Base-by-base conservation (phyloP, 2,113 vertebrate species). In the Ovibos moschatus region DNA sequence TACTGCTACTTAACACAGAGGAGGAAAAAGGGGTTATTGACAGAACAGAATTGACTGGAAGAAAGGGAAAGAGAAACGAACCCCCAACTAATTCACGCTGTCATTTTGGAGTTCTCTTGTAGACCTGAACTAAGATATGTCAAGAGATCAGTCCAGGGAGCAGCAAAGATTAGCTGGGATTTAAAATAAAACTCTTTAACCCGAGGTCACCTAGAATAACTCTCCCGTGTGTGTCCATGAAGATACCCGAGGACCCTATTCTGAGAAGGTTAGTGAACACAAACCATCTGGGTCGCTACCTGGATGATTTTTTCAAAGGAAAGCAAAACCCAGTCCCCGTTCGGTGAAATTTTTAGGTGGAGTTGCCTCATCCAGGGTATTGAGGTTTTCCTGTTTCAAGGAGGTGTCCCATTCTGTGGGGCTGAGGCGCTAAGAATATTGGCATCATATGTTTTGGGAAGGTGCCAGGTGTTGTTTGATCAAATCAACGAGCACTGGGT, bases 111-210 rank as follows among this genome's bases (percentile, higher is more conserved):
- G 97, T 98, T 98, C 93, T 94, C 93, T 40, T 91, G 82, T 96
- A 98, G 98, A 98, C 98, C 98, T 97, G 98, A 97, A 97, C 64
- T 97, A 98, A 98, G 98, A 98, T 97, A 98, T 99, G 98, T 98
- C 95, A 96, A 98, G 96, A 98, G 98, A 98, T 99, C 98, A 96
- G 97, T 98, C 97, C 94, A 91, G 95, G 95, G 95, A 94, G 97
- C 98, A 96, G 97, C 97, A 90, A 96, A 98, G 98, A 98, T 98
- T 98, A 99, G 98, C 97, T 95, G 96, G 95, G 97, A 98, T 98
- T 99, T 98, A 99, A 99, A 98, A 98, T 98, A 98, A 99, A 99
- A 98, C 97, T 97, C 89, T 96, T 97, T 97, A 97, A 94, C 84
- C 95, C 98, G 87, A 98, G 91, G 98, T 98, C 85, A 96, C 98